Evolutionary conservation across 2,888 invertebrate species (phyloP).

Genomic region (Cyrtodaria siliqua): DNA sequence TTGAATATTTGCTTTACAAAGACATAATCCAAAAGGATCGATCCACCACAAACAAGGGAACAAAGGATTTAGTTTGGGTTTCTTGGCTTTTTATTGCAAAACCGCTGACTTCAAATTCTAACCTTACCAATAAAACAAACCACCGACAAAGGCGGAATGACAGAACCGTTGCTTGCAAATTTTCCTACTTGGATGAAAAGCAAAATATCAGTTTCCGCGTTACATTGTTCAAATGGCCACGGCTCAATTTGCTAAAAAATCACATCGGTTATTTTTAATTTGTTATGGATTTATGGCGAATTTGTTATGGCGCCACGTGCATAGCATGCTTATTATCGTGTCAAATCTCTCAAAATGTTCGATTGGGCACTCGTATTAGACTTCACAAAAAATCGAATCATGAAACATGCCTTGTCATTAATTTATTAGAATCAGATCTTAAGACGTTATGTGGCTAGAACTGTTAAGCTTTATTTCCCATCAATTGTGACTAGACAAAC

Average conservation of each 20-base stretch:
- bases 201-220: constrained; percentile 7
- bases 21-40: constrained; percentile 46
- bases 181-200: constrained; percentile 1
- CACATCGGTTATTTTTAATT: constrained; percentile 19
- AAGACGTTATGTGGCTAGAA: too few relatives aligned
- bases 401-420: too few relatives aligned
- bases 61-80: constrained; percentile 43
- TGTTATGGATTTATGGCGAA: constrained; percentile 60
- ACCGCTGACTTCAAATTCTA: not conserved
- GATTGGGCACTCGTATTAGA: too few relatives aligned
- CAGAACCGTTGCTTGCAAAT: constrained; percentile 3
- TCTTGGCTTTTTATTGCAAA: constrained; percentile 5
- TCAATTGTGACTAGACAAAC: too few relatives aligned
- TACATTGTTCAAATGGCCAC: constrained; percentile 2
- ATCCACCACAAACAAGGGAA: constrained; percentile 42
- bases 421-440: too few relatives aligned
- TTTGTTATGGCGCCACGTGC: constrained; percentile 55
- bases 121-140: constrained; percentile 39
- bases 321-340: constrained; percentile 46
- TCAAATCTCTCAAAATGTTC: constrained; percentile 33
- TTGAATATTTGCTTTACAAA: constrained; percentile 53
- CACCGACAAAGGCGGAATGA: constrained; percentile 44
- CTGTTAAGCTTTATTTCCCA: too few relatives aligned
- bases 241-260: constrained; percentile 28
- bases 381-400: too few relatives aligned